A percentile compares a stretch with the other conserved stretches of the same genome.
phyloP scores from a whole-genome alignment of 1,140 invertebrate genomes.

The Cepaea nemoralis region DNA sequence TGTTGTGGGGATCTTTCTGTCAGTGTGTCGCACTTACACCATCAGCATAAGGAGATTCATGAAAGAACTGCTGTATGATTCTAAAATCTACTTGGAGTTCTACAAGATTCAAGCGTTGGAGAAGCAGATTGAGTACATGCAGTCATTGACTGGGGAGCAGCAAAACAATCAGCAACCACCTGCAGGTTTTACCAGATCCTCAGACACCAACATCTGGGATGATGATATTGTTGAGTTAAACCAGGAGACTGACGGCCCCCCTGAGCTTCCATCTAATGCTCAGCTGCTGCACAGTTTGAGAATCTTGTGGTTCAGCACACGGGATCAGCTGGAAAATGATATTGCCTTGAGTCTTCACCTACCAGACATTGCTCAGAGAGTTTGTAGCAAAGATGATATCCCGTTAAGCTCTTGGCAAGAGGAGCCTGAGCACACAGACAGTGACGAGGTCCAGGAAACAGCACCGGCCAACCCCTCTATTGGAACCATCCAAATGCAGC shows the following conservation, averaged over 20 bases:
- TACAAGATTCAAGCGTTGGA: conserved; percentile 39
- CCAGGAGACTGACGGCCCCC: background rate
- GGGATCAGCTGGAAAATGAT: conserved; percentile 12
- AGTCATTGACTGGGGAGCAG: background rate
- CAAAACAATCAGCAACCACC: background rate
- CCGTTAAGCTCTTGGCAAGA: too few relatives aligned
- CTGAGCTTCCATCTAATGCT: conserved; percentile 18
- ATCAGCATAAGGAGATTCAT: conserved; percentile 70
- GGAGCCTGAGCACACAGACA: too few relatives aligned
- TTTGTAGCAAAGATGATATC: too few relatives aligned
- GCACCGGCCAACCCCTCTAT: too few relatives aligned
- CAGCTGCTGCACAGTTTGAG: conserved; percentile 24
- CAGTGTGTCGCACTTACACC: conserved; percentile 73
- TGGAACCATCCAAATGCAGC: too few relatives aligned
- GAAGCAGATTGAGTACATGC: background rate
- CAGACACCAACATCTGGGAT: conserved; percentile 28
- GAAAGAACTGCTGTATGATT: conserved; percentile 65
- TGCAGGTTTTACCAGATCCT: background rate
- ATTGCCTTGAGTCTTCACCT: too few relatives aligned
- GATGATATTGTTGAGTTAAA: conserved; percentile 20
- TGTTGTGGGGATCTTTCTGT: conserved; percentile 71
- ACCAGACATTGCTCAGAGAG: too few relatives aligned
- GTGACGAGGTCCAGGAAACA: too few relatives aligned
- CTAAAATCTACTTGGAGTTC: conserved; percentile 57
- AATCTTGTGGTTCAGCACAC: background rate